These are phyloP conservation scores for Eriocheir sinensis DNA, from an alignment of 1,140 invertebrate genomes.

Conservation along the genomic window DNA sequence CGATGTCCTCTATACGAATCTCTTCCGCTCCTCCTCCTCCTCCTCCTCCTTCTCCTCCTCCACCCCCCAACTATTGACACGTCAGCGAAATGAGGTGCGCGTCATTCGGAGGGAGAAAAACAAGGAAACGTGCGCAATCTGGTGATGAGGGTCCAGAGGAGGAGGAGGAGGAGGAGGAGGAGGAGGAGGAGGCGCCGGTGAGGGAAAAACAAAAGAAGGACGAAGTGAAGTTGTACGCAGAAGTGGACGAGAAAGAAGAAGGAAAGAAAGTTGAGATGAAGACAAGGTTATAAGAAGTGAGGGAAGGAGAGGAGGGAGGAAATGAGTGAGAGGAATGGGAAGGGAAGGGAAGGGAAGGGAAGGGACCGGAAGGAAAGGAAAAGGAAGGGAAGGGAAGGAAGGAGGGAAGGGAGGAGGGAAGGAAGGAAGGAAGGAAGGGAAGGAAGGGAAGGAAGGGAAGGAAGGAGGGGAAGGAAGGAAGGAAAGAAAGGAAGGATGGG, in stretches of 20 bases:
- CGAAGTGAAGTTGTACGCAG: not conserved
- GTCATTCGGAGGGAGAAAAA: constrained; percentile 13
- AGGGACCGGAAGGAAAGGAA: not conserved
- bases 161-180: not conserved
- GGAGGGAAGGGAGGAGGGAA: not conserved
- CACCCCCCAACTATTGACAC: not conserved
- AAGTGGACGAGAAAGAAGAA: not conserved
- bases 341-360: not conserved
- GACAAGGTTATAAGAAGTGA: not conserved
- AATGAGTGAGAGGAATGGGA: not conserved
- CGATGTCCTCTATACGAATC: no score
- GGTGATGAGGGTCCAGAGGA: not conserved
- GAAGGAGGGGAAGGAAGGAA: not conserved
- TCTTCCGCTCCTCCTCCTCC: not conserved
- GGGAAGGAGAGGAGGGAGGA: not conserved
- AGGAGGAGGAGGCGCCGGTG: not conserved
- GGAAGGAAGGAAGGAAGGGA: not conserved
- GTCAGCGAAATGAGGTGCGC: not conserved
- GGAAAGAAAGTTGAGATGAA: not conserved
- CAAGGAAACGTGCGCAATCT: not conserved
- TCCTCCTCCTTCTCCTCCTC: not conserved
- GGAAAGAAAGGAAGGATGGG: not conserved
- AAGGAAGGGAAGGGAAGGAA: not conserved
- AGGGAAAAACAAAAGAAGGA: not conserved
- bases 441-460: not conserved